Evolutionary conservation across 2,797 vertebrate genomes (phyloP).

Genomic region (Gobio occitaniae): DNA sequence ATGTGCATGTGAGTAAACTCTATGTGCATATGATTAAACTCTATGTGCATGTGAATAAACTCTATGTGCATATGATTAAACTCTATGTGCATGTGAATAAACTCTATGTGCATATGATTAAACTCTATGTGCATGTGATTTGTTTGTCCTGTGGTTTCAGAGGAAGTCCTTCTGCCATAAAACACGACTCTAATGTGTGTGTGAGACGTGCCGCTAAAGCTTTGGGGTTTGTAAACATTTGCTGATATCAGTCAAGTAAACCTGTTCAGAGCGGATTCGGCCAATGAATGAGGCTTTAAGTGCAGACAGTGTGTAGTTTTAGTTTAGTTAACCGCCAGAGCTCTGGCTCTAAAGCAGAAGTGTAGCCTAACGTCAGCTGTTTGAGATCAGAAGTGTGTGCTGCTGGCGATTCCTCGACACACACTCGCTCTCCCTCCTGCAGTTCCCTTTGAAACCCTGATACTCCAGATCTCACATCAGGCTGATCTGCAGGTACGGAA

Average conservation of each 20-base stretch:
- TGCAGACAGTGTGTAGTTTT: neutral
- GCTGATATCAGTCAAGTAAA: neutral
- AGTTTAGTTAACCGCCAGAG: neutral
- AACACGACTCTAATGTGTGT: neutral
- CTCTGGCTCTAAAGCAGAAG: neutral
- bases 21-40: too few relatives aligned
- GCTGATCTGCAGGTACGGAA: slow-evolving; percentile 78
- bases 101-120: too few relatives aligned
- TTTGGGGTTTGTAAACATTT: slow-evolving; percentile 16
- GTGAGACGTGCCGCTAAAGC: neutral
- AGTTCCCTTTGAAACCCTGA: slow-evolving; percentile 76
- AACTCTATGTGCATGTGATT: neutral
- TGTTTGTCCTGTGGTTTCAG: slow-evolving; percentile 24
- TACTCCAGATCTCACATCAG: slow-evolving; percentile 75
- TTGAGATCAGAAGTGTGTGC: neutral
- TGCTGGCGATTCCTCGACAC: neutral
- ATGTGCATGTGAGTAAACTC: too few relatives aligned
- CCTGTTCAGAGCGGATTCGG: neutral
- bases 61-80: too few relatives aligned
- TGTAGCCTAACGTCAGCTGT: neutral
- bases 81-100: too few relatives aligned
- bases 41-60: too few relatives aligned
- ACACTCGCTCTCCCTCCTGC: neutral
- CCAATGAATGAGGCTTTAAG: too few relatives aligned
- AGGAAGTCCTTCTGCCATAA: neutral